phyloP scores from a whole-genome alignment of 1,140 invertebrate genomes.

The Lepidostoma basale region DNA sequence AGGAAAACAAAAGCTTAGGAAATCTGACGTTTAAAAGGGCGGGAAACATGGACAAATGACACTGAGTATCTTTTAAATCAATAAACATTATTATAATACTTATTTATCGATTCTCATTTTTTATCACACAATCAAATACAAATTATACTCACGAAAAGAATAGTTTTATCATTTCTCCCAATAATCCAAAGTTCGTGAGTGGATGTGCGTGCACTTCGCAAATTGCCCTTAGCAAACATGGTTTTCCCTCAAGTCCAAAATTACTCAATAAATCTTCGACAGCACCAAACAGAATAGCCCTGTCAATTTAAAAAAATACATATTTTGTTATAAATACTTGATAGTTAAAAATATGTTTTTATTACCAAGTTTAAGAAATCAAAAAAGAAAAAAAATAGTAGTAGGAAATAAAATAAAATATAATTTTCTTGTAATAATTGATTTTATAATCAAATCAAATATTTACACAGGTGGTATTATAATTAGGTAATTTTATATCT shows the following conservation, averaged over 20 bases:
- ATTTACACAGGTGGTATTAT: too few species aligned
- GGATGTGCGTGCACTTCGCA: slow-evolving; percentile 84
- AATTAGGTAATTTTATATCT: too few species aligned
- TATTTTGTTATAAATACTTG: too few species aligned
- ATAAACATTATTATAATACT: background rate
- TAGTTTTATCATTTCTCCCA: slow-evolving; percentile 79
- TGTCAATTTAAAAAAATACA: too few species aligned
- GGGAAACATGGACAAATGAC: too few species aligned
- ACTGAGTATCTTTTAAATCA: too few species aligned
- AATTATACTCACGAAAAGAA: slow-evolving; percentile 75
- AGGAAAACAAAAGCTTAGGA: background rate
- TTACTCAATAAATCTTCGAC: slow-evolving; percentile 77
- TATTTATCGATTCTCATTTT: background rate
- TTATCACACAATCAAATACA: slow-evolving; percentile 2
- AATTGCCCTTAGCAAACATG: slow-evolving; percentile 80
- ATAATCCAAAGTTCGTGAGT: slow-evolving; percentile 74
- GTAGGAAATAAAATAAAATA: too few species aligned
- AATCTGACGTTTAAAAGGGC: too few species aligned
- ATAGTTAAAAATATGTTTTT: background rate
- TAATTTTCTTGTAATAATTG: too few species aligned
- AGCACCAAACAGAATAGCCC: slow-evolving; percentile 74
- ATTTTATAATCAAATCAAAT: too few species aligned
- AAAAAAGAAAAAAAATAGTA: too few species aligned
- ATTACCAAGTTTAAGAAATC: background rate
- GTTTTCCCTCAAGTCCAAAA: slow-evolving; percentile 79